phyloP scores from a whole-genome alignment of 2,797 vertebrate species.

The Calcarius lapponicus region DNA sequence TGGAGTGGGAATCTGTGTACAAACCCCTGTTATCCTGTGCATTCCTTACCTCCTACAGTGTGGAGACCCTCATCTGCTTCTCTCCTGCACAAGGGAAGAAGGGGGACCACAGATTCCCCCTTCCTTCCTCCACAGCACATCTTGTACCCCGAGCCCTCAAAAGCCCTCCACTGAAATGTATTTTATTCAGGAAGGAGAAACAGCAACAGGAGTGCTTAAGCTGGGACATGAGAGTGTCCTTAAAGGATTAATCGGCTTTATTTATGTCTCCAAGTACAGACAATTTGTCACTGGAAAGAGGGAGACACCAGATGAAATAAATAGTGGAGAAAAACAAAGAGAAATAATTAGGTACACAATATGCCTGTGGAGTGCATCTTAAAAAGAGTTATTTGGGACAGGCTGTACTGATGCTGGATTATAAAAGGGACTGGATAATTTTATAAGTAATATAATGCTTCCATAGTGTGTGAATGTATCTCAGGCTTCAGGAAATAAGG shows the following conservation, averaged over 20 bases:
- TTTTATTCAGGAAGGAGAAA: background rate
- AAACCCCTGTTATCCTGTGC: background rate
- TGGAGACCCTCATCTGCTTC: background rate
- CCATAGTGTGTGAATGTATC: background rate
- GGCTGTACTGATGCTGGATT: slow-evolving; percentile 39
- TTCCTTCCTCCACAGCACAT: background rate
- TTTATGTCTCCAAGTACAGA: slow-evolving; percentile 12
- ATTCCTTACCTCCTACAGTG: background rate
- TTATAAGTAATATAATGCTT: slow-evolving; percentile 48
- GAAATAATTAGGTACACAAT: slow-evolving; percentile 39
- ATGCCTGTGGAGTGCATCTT: slow-evolving; percentile 17
- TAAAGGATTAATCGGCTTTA: background rate
- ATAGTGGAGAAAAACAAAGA: slow-evolving; percentile 7
- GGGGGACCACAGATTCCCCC: background rate
- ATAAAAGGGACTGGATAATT: slow-evolving; percentile 55
- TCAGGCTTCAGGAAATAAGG: slow-evolving; percentile 43
- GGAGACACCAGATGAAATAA: background rate
- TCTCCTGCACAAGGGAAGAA: background rate
- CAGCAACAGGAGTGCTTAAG: background rate
- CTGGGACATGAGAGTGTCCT: background rate
- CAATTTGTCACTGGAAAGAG: background rate
- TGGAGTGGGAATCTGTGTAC: background rate
- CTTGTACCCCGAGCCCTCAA: background rate
- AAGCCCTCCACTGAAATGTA: background rate
- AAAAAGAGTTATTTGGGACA: slow-evolving; percentile 54